Base-by-base conservation (phyloP, 1,140 invertebrate species). In the Penaeus japonicus region DNA sequence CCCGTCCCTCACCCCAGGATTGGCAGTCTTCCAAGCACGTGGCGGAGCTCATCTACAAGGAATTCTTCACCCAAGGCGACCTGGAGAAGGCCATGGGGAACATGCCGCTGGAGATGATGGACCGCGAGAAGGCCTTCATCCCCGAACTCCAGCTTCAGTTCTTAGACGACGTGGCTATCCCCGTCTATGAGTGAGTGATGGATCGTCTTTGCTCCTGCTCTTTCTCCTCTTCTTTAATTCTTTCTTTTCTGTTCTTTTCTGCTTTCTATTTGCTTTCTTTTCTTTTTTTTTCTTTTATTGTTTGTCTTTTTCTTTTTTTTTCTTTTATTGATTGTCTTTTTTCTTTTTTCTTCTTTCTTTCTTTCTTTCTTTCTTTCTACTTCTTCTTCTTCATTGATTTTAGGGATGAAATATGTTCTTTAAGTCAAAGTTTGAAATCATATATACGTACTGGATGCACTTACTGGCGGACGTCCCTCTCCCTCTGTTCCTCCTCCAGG, bases 41-140 rank as follows among this genome's bases (percentile, higher is more conserved):
- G 54, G 90, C 90, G 12, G 94, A 96, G 84, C 92, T 96, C 89
- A 95, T 97, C 53, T 96, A 97, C 91, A 94, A 95, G 82, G 97
- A 98, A 93, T 98, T 97, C 92, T 98, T 98, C 93, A 95, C 95
- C 24, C 96, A 97, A 94, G 97, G 96, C 12, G 97, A 98, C 91
- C 92, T 96, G 89, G 97, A 97, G 93, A 97, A 96, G 92, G 95
- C 95, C 54, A 95, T 96, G 93, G 96, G 96, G 0, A 94, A 94
- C 53, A 93, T 94, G 32, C 96, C 96, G 0, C 92, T 94, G 53
- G 94, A 95, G 91, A 96, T 96, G 94, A 97, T 97, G 96, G 96
- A 98, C 91, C 93, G 96, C 55, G 96, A 97, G 90, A 94, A 94
- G 91, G 96, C 96, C 20, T 95, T 95, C 90, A 96, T 98, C 89